Evolutionary conservation across 2,113 vertebrate genomes (phyloP), one percentile per base, ranked within the genome.

Genomic region (Acinonyx jubatus): DNA sequence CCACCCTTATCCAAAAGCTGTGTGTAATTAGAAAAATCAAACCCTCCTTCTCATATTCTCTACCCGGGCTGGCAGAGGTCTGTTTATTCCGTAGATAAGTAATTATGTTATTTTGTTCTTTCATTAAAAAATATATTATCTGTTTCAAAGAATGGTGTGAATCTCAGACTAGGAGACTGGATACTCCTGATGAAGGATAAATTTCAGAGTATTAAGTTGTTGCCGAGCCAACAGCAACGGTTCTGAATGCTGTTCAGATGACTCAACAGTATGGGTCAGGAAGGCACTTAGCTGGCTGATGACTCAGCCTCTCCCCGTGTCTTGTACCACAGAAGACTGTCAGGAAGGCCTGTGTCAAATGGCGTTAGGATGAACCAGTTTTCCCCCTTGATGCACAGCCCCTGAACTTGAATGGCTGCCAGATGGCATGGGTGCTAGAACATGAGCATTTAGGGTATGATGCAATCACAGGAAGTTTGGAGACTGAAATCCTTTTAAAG

Each of bases 91-190:
- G 19, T 66, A 80, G 89, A 19, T 84, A 96, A 33, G 33, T 87
- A 85, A 86, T 91, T 78, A 98, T 96, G 98, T 97, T 97, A 95
- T 98, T 98, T 98, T 98, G 96, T 98, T 98, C 98, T 98, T 98
- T 97, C 94, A 98, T 93, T 96, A 55, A 88, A 97, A 88, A 87
- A 85, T 68, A 69, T 25, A 23, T 69, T 55, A 57, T 96, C 94
- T 96, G 92, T 98, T 98, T 98, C 98, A 98, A 98, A 97, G 96
- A 98, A 95, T 94, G 95, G 68, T 95, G 83, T 98, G 98, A 98
- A 98, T 98, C 95, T 98, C 93, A 98, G 98, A 89, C 97, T 94
- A 96, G 97, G 97, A 98, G 98, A 97, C 96, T 95, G 98, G 96
- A 97, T 98, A 97, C 95, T 98, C 95, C 97, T 94, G 97, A 98